Conservation (phyloP, 2,888 invertebrate species). For the Zelleria hepariella region DNA sequence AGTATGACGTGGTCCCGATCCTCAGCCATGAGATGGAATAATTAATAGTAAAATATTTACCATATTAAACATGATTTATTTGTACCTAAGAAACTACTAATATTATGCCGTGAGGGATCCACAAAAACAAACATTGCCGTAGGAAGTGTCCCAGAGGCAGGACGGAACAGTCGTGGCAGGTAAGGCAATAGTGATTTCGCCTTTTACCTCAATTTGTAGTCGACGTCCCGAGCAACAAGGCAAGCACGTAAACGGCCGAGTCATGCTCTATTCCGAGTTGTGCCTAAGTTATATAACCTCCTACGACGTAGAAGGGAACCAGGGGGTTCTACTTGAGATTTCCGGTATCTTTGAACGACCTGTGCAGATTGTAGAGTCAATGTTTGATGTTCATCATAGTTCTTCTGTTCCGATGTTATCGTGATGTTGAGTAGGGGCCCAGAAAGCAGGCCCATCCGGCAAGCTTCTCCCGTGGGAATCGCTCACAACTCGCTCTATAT, state of each 20-base stretch:
- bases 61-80: no score
- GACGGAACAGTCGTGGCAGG: not conserved
- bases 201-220: not conserved
- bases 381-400: no score
- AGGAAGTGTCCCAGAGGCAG: no score
- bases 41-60: no score
- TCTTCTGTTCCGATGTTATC: no score
- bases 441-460: not conserved
- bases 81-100: no score
- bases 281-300: not conserved
- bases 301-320: not conserved
- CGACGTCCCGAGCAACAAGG: not conserved
- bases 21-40: no score
- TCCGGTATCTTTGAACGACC: no score
- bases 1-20: no score
- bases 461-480: constrained; percentile 13
- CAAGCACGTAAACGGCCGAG: constrained; percentile 17
- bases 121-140: no score
- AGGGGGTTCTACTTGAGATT: not conserved
- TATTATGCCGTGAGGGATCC: no score
- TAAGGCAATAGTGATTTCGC: not conserved
- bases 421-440: not conserved
- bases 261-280: constrained; percentile 18
- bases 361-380: no score
- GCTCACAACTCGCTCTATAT: constrained; percentile 18